phyloP scores from a whole-genome alignment of 1,140 invertebrate genomes.

The Heliconius nattereri region DNA sequence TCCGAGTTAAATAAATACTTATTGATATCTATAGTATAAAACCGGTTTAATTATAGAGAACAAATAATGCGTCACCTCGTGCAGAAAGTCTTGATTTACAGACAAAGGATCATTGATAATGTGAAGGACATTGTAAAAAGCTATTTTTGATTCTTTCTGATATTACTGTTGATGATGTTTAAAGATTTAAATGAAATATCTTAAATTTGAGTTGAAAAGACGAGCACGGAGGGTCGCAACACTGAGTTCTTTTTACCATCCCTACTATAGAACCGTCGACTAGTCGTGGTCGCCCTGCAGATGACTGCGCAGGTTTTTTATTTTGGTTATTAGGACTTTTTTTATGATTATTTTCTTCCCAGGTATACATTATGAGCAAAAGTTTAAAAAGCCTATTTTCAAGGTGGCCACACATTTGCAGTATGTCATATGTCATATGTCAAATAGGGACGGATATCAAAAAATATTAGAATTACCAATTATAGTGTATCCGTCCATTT shows the following conservation, averaged over 20 bases:
- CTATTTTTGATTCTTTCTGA: no score
- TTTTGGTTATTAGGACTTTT: no score
- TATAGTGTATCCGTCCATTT: slow-evolving; percentile 60
- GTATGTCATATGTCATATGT: no score
- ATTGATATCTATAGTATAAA: not conserved
- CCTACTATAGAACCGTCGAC: no score
- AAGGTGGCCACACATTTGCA: no score
- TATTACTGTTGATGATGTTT: not conserved
- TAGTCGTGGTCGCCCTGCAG: no score
- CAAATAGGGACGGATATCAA: not conserved
- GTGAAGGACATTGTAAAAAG: not conserved
- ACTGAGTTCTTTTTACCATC: not conserved
- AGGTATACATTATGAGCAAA: no score
- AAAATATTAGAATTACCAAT: slow-evolving; percentile 50
- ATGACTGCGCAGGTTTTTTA: no score
- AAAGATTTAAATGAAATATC: not conserved
- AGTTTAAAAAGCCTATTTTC: no score
- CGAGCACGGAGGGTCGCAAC: not conserved
- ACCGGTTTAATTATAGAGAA: not conserved
- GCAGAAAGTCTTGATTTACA: not conserved
- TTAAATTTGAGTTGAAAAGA: not conserved
- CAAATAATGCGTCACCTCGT: not conserved
- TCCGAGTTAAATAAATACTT: not conserved
- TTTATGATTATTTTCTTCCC: no score
- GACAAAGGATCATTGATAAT: not conserved